phyloP scores from a whole-genome alignment of 2,113 vertebrate species.

The Tyrannus savana region DNA sequence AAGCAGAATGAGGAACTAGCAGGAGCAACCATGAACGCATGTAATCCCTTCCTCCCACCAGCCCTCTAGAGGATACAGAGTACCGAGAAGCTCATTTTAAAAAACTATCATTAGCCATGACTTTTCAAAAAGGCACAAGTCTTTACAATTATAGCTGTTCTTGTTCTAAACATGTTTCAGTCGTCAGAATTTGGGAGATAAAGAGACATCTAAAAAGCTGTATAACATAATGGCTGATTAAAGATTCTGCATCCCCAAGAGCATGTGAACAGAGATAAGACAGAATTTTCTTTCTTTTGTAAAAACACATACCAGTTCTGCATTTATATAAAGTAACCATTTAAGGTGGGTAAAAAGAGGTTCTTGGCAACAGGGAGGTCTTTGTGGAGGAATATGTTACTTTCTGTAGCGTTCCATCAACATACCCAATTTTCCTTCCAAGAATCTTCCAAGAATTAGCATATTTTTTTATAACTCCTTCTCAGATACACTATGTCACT shows the following conservation, averaged over 20 bases:
- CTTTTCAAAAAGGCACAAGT: slow-evolving; percentile 27
- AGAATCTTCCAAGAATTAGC: slow-evolving; percentile 47
- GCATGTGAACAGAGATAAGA: neutral
- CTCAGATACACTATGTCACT: slow-evolving; percentile 53
- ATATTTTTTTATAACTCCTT: slow-evolving; percentile 60
- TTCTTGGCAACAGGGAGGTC: neutral
- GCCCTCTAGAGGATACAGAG: neutral
- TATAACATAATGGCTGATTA: neutral
- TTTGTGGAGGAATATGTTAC: slow-evolving; percentile 28
- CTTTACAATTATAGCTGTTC: slow-evolving; percentile 7
- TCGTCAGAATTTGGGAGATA: neutral
- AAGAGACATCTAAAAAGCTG: neutral
- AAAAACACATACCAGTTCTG: neutral
- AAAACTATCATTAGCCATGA: slow-evolving; percentile 29
- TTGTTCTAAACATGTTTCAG: slow-evolving; percentile 27
- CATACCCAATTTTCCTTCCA: slow-evolving; percentile 54
- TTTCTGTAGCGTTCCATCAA: slow-evolving; percentile 17
- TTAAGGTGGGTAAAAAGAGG: neutral
- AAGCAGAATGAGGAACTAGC: neutral
- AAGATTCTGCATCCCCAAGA: neutral
- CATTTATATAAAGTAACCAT: neutral
- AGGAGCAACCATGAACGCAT: neutral
- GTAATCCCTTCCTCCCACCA: neutral
- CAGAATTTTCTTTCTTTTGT: neutral
- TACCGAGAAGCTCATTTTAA: neutral